Conservation (phyloP, 2,888 invertebrate species). For the Homarus gammarus region DNA sequence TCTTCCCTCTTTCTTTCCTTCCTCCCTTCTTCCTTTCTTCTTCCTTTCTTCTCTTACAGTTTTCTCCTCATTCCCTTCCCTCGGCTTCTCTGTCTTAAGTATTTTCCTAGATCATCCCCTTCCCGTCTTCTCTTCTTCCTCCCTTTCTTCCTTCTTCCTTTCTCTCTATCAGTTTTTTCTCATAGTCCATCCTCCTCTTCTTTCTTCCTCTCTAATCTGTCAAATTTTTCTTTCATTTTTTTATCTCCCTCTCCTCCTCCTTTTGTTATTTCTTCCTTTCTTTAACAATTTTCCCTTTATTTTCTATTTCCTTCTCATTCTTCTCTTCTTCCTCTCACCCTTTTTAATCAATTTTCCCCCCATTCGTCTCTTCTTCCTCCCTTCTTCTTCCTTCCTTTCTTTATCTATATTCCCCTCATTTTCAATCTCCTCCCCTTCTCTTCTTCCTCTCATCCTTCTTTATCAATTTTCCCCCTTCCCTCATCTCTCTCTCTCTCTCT, state of each 20-base stretch:
- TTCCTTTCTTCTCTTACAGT: background rate
- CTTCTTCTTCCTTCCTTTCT: background rate
- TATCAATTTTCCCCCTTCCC: background rate
- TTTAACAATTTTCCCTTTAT: background rate
- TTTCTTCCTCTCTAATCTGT: background rate
- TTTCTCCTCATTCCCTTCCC: background rate
- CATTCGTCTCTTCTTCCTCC: background rate
- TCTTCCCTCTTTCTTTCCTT: background rate
- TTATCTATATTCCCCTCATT: background rate
- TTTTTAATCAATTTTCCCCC: background rate
- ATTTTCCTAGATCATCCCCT: background rate
- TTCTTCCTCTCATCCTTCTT: background rate
- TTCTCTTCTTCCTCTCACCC: background rate
- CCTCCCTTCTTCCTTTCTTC: background rate
- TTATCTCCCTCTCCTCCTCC: background rate
- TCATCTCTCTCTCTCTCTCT: background rate
- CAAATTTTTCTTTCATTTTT: background rate
- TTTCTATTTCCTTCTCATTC: background rate
- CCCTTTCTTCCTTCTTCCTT: background rate
- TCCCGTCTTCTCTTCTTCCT: background rate
- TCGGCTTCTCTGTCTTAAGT: background rate
- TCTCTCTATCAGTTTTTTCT: background rate
- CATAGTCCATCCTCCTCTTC: background rate
- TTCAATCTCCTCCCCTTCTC: too few species aligned
- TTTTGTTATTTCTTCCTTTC: background rate